Evolutionary conservation across 1,140 invertebrate species (phyloP).

Genomic region (Cydia pomonella): DNA sequence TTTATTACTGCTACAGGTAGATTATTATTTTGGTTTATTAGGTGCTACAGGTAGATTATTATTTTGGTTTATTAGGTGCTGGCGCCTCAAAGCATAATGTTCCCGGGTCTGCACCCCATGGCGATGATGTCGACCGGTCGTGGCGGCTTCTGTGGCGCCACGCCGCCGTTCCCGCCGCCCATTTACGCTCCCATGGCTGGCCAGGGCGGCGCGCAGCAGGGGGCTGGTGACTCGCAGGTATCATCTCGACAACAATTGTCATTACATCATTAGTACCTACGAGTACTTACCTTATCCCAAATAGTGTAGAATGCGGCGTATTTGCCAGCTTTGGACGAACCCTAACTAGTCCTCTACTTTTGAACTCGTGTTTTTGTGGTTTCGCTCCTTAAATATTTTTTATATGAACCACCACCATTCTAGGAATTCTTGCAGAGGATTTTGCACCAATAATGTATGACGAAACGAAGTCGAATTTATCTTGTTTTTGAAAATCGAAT

Average conservation of each 20-base stretch:
- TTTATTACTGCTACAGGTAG: no score
- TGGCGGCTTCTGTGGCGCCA: slow-evolving; percentile 82
- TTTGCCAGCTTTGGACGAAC: no score
- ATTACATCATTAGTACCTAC: slow-evolving; percentile 20
- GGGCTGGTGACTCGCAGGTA: slow-evolving; percentile 79
- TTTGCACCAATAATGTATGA: no score
- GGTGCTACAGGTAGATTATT: slow-evolving; percentile 56
- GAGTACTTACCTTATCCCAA: background rate
- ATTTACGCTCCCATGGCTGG: slow-evolving; percentile 82
- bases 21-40: slow-evolving; percentile 53
- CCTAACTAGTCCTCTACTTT: no score
- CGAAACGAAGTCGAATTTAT: no score
- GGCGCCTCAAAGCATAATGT: slow-evolving; percentile 95
- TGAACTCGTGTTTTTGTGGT: no score
- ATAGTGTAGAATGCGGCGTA: no score
- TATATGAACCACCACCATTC: no score
- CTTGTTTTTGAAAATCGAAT: no score
- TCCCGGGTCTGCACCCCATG: slow-evolving; percentile 96
- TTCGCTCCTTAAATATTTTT: no score
- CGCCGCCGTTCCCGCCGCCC: slow-evolving; percentile 79
- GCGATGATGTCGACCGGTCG: slow-evolving; percentile 96
- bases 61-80: slow-evolving; percentile 79
- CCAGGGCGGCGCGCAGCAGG: slow-evolving; percentile 78
- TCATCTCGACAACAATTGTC: slow-evolving; percentile 13
- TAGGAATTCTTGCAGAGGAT: no score